Conservation (phyloP, 2,888 invertebrate genomes). For the Pandemis corylana region DNA sequence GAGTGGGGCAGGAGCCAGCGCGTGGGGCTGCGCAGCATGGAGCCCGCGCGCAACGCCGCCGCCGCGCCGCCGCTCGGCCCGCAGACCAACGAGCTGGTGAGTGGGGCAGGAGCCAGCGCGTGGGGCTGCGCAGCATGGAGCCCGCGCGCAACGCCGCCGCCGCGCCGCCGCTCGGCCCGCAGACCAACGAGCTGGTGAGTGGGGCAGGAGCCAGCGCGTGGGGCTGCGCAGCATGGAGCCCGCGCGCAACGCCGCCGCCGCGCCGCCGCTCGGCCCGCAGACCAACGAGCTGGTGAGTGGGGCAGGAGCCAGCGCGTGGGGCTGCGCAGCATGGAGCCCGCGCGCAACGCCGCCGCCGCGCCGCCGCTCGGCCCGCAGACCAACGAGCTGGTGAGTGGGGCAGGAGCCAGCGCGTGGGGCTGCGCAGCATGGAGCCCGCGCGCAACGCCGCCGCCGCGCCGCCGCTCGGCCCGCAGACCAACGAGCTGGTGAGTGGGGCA, state of each 20-base stretch:
- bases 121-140: conserved; percentile 91
- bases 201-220: conserved; percentile 99
- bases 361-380: conserved; percentile 92
- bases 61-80: conserved; percentile 88
- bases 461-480: conserved; percentile 90
- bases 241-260: conserved; percentile 64
- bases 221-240: conserved; percentile 91
- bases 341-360: conserved; percentile 62
- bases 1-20: conserved; percentile 99
- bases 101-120: conserved; percentile 99
- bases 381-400: conserved; percentile 94
- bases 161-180: conserved; percentile 89
- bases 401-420: conserved; percentile 98
- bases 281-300: conserved; percentile 93
- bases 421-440: conserved; percentile 88
- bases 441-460: conserved; percentile 74
- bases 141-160: conserved; percentile 67
- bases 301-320: conserved; percentile 99
- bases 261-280: conserved; percentile 89
- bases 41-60: conserved; percentile 72
- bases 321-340: conserved; percentile 88
- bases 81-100: conserved; percentile 91
- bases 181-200: conserved; percentile 92
- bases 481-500: conserved; percentile 95
- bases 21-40: conserved; percentile 92